Conservation (phyloP, 2,888 invertebrate species). For the Phortica okadai region DNA sequence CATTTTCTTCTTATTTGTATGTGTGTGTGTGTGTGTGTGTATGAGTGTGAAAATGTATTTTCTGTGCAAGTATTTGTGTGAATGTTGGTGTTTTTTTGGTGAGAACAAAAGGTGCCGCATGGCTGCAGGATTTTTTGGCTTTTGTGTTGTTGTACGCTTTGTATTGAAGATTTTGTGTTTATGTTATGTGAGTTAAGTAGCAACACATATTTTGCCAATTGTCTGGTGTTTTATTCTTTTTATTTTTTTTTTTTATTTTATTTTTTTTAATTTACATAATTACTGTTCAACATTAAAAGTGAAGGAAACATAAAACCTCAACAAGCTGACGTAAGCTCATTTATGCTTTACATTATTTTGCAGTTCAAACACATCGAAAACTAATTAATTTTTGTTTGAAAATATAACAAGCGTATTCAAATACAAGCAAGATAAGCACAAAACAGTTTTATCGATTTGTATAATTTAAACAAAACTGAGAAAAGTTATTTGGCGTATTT, state of each 20-base stretch:
- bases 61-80: neutral
- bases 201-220: neutral
- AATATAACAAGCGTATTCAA: neutral
- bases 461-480: neutral
- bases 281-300: too few species aligned
- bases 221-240: neutral
- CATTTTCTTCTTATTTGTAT: neutral
- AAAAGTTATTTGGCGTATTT: neutral
- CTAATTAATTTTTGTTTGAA: neutral
- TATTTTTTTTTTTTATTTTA: too few species aligned
- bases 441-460: neutral
- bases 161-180: neutral
- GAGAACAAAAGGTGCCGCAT: slow-evolving; percentile 19
- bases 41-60: neutral
- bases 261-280: too few species aligned
- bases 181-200: neutral
- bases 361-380: neutral
- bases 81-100: neutral
- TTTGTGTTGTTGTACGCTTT: neutral
- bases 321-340: too few species aligned
- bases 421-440: neutral
- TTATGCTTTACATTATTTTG: too few species aligned
- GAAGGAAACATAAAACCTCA: too few species aligned
- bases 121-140: slow-evolving; percentile 21
- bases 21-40: slow-evolving; percentile 14